These are phyloP conservation scores for Hoplostethus atlanticus DNA, from an alignment of 2,797 vertebrate genomes.

Conservation along the genomic window DNA sequence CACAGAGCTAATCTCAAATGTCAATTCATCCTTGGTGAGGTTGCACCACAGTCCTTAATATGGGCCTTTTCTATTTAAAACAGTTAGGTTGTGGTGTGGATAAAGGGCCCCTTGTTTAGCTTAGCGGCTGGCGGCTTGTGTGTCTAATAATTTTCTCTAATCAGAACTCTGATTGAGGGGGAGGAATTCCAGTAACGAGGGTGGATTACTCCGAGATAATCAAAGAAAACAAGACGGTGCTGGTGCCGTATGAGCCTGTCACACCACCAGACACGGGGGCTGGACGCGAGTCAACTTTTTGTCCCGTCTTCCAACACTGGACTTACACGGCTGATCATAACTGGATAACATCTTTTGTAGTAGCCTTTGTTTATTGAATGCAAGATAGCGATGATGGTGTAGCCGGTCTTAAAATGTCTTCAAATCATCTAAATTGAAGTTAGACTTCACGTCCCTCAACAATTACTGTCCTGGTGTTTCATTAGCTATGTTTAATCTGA, in stretches of 20 bases:
- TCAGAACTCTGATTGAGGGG: slow-evolving; percentile 57
- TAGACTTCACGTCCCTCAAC: no score
- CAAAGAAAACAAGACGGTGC: slow-evolving; percentile 60
- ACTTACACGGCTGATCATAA: slow-evolving; percentile 25
- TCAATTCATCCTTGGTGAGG: slow-evolving; percentile 31
- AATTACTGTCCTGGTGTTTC: no score
- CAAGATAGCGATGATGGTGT: slow-evolving; percentile 2
- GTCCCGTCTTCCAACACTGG: slow-evolving; percentile 27
- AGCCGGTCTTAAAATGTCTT: not conserved
- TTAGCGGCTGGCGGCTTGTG: slow-evolving; percentile 10
- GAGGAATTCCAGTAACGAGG: slow-evolving; percentile 67
- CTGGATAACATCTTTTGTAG: slow-evolving; percentile 30
- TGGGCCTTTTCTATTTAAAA: slow-evolving; percentile 58
- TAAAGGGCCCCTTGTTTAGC: slow-evolving; percentile 50
- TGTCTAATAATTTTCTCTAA: slow-evolving; percentile 69
- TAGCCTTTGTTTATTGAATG: slow-evolving; percentile 13
- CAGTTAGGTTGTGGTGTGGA: slow-evolving; percentile 37
- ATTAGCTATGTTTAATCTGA: no score
- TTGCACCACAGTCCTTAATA: slow-evolving; percentile 25
- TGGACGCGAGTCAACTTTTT: slow-evolving; percentile 22
- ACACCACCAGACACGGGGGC: slow-evolving; percentile 9
- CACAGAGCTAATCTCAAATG: slow-evolving; percentile 24
- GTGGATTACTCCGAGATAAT: slow-evolving; percentile 64
- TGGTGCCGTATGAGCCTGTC: slow-evolving; percentile 15
- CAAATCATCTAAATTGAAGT: not conserved